Evolutionary conservation across 2,888 invertebrate species (phyloP), one percentile per base, ranked within the genome.

Genomic region (Theretra japonica): DNA sequence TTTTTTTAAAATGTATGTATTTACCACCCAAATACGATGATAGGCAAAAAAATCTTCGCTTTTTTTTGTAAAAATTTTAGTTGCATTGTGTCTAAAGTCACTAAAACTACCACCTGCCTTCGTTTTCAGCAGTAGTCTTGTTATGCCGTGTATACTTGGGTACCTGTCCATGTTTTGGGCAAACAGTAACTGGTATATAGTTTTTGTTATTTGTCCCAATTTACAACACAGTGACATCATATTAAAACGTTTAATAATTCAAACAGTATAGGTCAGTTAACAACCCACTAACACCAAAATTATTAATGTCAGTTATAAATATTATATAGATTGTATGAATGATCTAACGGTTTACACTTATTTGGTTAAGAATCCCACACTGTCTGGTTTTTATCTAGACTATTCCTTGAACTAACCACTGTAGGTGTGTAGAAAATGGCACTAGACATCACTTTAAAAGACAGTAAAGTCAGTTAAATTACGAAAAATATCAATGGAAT

Each of bases 361-460:
- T 65, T 65, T 65, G 65, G 65, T 1, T 7, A 17, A 4, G 11
- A 23, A 65, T 65, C 65, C 65, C 48, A 65, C 65, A 65, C 65
- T 19, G 65, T 65, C 65, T 69, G 56, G 69, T 50, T 6, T 48
- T 15, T 48, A 17, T 62, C 2, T 6, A 23, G 21, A 48, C 11
- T 23, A 65, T 25, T 65, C 65, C 65, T 65, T 65, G 65, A 65
- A 53, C 65, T 41, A 48, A 41, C 23, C 48, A 17, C 17, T 65
- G 33, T 21, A 41, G 41, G 65, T 65, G 53, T 53, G 53, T 5
- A 48, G 41, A 41, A 65, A 65, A 65, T 6, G 65, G 65, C 33
- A 62, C 21, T 33, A 11, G 62, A 8, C 41, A 4, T 41, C 15
- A 2, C 21, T 21, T 41, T 21, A 41, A 4, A 15, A 4, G n/a